Percentiles rank a stretch among this genome's conserved stretches.
phyloP scores from a whole-genome alignment of 2,888 invertebrate species.

The Himalopsyche kuldschensis region DNA sequence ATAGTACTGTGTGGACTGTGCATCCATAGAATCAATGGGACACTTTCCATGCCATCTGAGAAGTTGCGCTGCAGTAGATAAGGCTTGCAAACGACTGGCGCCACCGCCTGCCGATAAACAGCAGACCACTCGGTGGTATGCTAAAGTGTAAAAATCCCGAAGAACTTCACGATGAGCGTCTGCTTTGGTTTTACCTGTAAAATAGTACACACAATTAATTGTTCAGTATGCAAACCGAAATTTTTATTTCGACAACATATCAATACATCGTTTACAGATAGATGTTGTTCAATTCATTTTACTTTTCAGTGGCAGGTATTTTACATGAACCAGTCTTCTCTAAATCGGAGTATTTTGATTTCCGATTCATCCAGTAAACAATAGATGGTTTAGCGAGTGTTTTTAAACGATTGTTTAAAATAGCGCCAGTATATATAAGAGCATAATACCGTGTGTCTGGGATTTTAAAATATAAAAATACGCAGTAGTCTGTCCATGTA shows the following conservation, averaged over 20 bases:
- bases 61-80: conserved; percentile 74
- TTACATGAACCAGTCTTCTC: no score
- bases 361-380: no score
- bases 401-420: no score
- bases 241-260: no score
- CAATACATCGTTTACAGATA: no score
- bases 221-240: no score
- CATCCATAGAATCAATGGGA: conserved; percentile 52
- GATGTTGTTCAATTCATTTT: no score
- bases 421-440: no score
- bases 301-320: no score
- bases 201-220: neutral
- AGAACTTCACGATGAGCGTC: conserved; percentile 62
- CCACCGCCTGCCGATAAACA: conserved; percentile 60
- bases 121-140: conserved; percentile 61
- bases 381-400: no score
- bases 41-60: conserved; percentile 71
- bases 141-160: conserved; percentile 68
- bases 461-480: neutral
- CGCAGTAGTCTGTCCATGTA: neutral
- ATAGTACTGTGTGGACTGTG: conserved; percentile 55
- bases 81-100: conserved; percentile 62
- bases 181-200: neutral
- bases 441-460: neutral
- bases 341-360: no score